Conservation (phyloP, 1,140 invertebrate species). For the Antheraea pernyi region DNA sequence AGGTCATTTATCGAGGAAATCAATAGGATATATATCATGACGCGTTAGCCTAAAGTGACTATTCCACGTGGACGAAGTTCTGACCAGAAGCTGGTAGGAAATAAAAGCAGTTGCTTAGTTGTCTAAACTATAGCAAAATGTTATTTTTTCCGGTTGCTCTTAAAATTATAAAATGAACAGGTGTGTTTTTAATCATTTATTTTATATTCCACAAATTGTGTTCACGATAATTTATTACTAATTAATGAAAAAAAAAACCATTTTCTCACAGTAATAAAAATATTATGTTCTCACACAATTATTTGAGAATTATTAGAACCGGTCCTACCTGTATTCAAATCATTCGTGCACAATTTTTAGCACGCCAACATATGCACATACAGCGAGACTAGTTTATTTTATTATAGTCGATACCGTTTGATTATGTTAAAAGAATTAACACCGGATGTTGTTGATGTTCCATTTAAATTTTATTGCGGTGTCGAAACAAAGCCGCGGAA, state of each 20-base stretch:
- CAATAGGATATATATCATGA: too few species aligned
- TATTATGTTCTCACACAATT: neutral
- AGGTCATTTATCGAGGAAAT: too few species aligned
- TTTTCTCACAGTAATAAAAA: neutral
- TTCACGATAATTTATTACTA: neutral
- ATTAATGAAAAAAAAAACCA: neutral
- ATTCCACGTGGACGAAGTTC: too few species aligned
- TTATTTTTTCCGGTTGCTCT: too few species aligned
- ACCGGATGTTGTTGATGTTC: constrained; percentile 34
- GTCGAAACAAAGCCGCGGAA: constrained; percentile 33
- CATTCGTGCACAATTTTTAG: neutral
- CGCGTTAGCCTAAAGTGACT: too few species aligned
- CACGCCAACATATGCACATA: neutral
- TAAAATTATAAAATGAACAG: too few species aligned
- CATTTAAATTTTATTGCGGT: constrained; percentile 38
- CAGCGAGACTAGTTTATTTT: neutral
- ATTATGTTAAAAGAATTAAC: constrained; percentile 27
- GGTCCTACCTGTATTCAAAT: neutral
- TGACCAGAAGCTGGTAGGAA: too few species aligned
- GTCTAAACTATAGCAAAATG: too few species aligned
- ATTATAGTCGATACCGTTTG: neutral
- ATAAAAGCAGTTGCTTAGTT: too few species aligned
- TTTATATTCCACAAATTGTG: too few species aligned
- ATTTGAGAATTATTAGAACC: neutral
- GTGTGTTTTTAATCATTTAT: too few species aligned